Base-by-base conservation (phyloP, 2,888 invertebrate species). In the Schrankia costaestrigalis region DNA sequence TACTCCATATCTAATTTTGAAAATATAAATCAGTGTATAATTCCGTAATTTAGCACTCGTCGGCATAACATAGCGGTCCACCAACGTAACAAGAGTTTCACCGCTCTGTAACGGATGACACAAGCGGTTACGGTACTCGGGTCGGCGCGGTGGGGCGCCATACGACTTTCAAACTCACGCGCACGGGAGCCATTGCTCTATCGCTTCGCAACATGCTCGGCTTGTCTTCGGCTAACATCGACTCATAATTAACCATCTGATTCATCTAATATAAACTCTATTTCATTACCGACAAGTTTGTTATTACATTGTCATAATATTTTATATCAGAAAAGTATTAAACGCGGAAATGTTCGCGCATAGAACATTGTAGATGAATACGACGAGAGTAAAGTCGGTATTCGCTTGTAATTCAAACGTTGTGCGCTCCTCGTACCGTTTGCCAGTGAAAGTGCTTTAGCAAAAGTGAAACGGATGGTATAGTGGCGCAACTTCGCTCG, bases 401-500 rank as follows among this genome's bases (percentile, higher is more conserved):
- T 64, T 70, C 50, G 63, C 54, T 63, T 65, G 68, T 40, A 56
- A 52, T 55, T 52, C 54, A 47, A 46, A 41, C 38, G 38, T 37
- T 39, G 53, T 40, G 53, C 48, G 40, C 33, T 41, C n/a, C n/a
- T n/a, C 59, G 63, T 71, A 77, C 82, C 80, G 83, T 83, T 33
- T 81, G 79, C 67, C 77, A 81, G 86, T 84, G 85, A 85, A 85
- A 85, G 85, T 84, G 74, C 61, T 67, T 60, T 45, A 42, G 75
- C 79, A 84, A 85, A 85, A 86, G 85, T 86, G 86, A 86, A 85
- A 86, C 82, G 77, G 70, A 70, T 68, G 74, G 72, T 70, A 71
- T 71, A 71, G 64, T 76, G 73, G 70, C 72, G 71, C 74, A 76
- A 77, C 68, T n/a, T 64, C 53, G 68, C 57, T 65, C 61, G 70